Percentiles rank a stretch among this genome's conserved stretches.
Conservation (phyloP, 2,113 vertebrate genomes). For the Willisornis vidua region DNA sequence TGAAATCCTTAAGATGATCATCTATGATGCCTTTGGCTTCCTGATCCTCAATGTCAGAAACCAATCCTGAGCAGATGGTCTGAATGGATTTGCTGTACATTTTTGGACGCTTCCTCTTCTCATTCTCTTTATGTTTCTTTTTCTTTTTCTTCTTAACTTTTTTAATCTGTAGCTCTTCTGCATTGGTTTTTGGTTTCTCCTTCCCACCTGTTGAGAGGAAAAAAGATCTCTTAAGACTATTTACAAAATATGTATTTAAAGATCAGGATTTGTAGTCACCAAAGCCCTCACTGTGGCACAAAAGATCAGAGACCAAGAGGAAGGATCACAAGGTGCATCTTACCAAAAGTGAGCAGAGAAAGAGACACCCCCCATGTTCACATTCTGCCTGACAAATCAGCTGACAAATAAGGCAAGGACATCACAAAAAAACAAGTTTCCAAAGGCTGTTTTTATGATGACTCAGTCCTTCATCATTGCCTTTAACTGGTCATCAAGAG, state of each 20-base stretch:
- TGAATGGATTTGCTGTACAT: conserved; percentile 97
- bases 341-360: neutral
- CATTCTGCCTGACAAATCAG: neutral
- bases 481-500: neutral
- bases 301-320: neutral
- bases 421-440: neutral
- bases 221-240: neutral
- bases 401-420: neutral
- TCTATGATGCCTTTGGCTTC: conserved; percentile 81
- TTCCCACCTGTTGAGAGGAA: conserved; percentile 82
- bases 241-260: neutral
- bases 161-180: conserved; percentile 92
- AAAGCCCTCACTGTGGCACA: neutral
- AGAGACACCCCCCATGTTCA: neutral
- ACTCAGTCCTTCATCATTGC: neutral
- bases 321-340: neutral
- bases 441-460: neutral
- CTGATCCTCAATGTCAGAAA: conserved; percentile 78
- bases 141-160: conserved; percentile 99
- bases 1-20: conserved; percentile 74
- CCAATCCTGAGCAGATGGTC: conserved; percentile 88
- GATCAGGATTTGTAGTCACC: neutral
- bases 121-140: conserved; percentile 99
- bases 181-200: conserved; percentile 86
- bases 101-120: conserved; percentile 93